These are phyloP conservation scores for Thryonomys swinderianus DNA, from an alignment of 2,113 vertebrate genomes.

Conservation along the genomic window DNA sequence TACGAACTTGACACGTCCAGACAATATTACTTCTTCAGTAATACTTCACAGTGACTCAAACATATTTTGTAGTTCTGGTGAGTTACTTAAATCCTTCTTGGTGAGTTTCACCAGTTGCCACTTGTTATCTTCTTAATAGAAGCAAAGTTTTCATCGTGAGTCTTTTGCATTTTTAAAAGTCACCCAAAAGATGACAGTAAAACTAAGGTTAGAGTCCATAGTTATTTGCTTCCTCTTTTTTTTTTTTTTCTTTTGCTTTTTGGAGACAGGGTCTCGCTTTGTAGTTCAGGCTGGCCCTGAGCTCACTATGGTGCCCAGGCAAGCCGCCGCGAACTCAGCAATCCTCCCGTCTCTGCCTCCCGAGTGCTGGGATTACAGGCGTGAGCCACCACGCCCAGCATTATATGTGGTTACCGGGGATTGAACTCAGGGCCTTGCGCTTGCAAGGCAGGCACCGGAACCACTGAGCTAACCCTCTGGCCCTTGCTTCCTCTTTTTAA, in stretches of 20 bases:
- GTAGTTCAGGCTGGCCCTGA: too few relatives aligned
- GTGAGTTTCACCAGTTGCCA: slow-evolving; percentile 30
- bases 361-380: too few relatives aligned
- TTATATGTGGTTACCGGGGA: too few relatives aligned
- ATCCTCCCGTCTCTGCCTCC: too few relatives aligned
- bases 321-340: too few relatives aligned
- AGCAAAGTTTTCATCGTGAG: slow-evolving; percentile 17
- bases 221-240: slow-evolving; percentile 30
- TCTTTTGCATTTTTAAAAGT: slow-evolving; percentile 58
- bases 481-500: slow-evolving; percentile 44
- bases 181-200: neutral
- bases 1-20: neutral
- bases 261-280: too few relatives aligned
- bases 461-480: too few relatives aligned
- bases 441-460: too few relatives aligned
- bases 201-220: neutral
- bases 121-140: slow-evolving; percentile 44
- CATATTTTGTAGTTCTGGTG: neutral
- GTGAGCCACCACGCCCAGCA: too few relatives aligned
- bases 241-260: too few relatives aligned
- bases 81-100: neutral
- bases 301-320: too few relatives aligned
- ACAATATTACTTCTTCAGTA: slow-evolving; percentile 33
- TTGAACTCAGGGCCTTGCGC: too few relatives aligned
- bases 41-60: slow-evolving; percentile 20